Conservation (phyloP, 2,113 vertebrate genomes). For the Vulpes lagopus region DNA sequence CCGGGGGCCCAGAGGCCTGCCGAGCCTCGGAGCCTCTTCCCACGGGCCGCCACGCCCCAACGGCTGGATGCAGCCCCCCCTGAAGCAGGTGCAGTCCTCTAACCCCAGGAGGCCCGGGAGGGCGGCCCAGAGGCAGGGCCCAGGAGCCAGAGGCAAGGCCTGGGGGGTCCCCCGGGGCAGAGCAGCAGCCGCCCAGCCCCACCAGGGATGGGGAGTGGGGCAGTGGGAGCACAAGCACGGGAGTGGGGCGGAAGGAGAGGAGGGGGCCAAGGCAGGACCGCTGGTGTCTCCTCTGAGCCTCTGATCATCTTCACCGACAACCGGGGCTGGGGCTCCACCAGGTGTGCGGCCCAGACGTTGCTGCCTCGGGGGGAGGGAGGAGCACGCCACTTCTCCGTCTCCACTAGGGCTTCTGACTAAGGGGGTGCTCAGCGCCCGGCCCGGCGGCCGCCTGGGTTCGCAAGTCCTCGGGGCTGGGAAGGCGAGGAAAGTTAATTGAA, state of each 20-base stretch:
- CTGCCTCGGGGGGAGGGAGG: slow-evolving; percentile 53
- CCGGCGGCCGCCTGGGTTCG: slow-evolving; percentile 4
- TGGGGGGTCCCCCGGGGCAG: background rate
- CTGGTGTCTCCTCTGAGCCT: background rate
- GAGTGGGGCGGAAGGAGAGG: background rate
- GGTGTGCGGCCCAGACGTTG: background rate
- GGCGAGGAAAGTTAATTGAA: slow-evolving; percentile 63
- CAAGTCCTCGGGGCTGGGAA: slow-evolving; percentile 56
- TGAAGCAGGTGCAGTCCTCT: background rate
- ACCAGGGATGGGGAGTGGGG: background rate
- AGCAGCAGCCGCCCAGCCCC: rapidly evolving
- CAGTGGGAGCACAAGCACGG: background rate
- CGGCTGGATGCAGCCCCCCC: background rate
- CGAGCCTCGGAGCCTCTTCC: background rate
- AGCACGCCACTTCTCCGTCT: background rate
- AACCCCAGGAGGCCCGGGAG: background rate
- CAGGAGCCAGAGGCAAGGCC: rapidly evolving
- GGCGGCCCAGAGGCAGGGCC: rapidly evolving
- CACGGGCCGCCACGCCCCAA: rapidly evolving
- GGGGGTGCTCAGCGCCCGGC: slow-evolving; percentile 53
- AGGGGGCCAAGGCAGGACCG: background rate
- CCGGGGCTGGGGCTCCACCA: background rate
- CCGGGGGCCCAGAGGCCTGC: rapidly evolving
- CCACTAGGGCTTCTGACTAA: slow-evolving; percentile 69
- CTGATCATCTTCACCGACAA: background rate